These are phyloP conservation scores for Barbus barbus DNA, from an alignment of 2,113 vertebrate genomes.

Conservation along the genomic window DNA sequence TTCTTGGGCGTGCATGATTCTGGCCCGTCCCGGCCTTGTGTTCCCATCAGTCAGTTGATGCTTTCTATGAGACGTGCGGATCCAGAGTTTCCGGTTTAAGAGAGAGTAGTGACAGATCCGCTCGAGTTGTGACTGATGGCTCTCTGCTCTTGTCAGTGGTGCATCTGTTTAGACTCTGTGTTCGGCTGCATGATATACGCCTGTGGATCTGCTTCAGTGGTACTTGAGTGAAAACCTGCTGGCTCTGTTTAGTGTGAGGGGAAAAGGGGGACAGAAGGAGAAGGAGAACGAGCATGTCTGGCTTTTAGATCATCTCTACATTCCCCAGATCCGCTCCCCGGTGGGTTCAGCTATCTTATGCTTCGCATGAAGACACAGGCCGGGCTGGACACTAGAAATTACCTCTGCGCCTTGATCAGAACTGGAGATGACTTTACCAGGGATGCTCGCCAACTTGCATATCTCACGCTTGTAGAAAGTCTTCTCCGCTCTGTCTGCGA, in stretches of 20 bases:
- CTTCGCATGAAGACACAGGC: conserved; percentile 39
- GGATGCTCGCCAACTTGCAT: background rate
- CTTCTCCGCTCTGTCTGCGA: conserved; percentile 10
- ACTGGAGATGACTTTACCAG: conserved; percentile 43
- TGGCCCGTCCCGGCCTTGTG: background rate
- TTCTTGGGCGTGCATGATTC: background rate
- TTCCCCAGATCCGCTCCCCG: conserved; percentile 43
- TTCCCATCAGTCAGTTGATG: conserved; percentile 27
- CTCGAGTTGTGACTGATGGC: conserved; percentile 5
- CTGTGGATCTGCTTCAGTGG: conserved; percentile 35
- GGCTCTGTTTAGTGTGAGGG: conserved; percentile 34
- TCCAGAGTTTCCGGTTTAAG: conserved; percentile 51
- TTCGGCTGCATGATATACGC: conserved; percentile 38
- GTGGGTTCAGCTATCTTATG: conserved; percentile 42
- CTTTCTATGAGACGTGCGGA: conserved; percentile 38
- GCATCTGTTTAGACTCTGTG: conserved; percentile 44
- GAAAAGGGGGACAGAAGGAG: background rate
- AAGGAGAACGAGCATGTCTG: conserved; percentile 33
- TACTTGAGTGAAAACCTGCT: conserved; percentile 38
- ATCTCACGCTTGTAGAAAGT: conserved; percentile 39
- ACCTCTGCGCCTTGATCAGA: conserved; percentile 20
- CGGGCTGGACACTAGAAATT: conserved; percentile 11
- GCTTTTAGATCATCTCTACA: conserved; percentile 49
- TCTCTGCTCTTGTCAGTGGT: background rate
- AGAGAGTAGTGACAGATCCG: conserved; percentile 31